Evolutionary conservation across 2,888 invertebrate genomes (phyloP), one percentile per base, ranked within the genome.

Genomic region (Pristionchus arcanus): DNA sequence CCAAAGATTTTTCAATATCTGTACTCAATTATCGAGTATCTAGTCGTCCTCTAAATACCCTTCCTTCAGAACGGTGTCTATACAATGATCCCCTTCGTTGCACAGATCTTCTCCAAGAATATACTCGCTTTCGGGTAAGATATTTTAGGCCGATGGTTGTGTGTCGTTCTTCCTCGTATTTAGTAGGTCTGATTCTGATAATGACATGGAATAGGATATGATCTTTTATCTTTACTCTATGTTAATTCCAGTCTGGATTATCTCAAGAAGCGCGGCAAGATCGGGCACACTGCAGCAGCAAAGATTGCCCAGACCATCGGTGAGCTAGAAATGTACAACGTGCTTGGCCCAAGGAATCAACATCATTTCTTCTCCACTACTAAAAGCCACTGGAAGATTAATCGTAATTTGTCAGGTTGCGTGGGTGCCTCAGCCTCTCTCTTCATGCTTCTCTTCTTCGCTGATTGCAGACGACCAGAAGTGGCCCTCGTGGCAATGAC

Each of bases 81-180:
- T 66, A 89, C 89, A 0, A 83, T 83, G 81, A 53, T 66, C 59
- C 89, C 89, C 4, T 89, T 89, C 83, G 15, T 89, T 59, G 89
- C 66, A 2, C 81, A 81, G 55, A 89, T 89, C 31, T 28, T 81
- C 16, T 25, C 66, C 37, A 89, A 89, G 89, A 89, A 89, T 28
- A 31, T 19, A 34, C 42, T 89, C 16, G 89, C 81, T n/a, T 63
- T 89, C 63, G 63, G 34, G 81, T 81, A 4, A 81, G 13, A 7
- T 49, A 68, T 68, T 7, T 68, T 28, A 34, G 28, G 34, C 49
- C 37, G 9, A n/a, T 74, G 15, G 2, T 63, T 63, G n/a, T n/a
- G n/a, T n/a, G n/a, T n/a, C n/a, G n/a, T n/a, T n/a, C n/a, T n/a
- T n/a, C n/a, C n/a, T n/a, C n/a, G n/a, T n/a, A n/a, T n/a, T n/a